Evolutionary conservation across 2,113 vertebrate genomes (phyloP).

Genomic region (Sorex fumeus): DNA sequence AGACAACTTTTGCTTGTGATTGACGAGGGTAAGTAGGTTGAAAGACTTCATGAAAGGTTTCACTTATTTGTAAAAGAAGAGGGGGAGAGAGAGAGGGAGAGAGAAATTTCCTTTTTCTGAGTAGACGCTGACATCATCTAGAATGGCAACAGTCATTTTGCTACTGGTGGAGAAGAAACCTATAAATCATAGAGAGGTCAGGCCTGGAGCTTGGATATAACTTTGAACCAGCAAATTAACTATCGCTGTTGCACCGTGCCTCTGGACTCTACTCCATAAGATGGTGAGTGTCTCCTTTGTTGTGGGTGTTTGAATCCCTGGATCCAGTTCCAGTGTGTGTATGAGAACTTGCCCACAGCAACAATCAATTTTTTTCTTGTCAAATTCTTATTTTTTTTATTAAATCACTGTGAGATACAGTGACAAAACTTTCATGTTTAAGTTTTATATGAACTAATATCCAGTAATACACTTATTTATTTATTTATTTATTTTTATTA

Average conservation of each 20-base stretch:
- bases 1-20: not conserved
- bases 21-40: not conserved
- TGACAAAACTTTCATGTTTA: too few species aligned
- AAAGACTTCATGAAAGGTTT: conserved; percentile 22
- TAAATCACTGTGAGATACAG: too few species aligned
- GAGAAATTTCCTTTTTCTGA: not conserved
- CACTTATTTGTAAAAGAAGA: conserved; percentile 36
- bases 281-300: conserved; percentile 8
- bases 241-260: not conserved
- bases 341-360: too few species aligned
- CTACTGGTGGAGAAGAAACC: not conserved
- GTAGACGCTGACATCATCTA: not conserved
- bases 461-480: too few species aligned
- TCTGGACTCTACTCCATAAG: not conserved
- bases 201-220: not conserved
- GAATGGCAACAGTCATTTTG: not conserved
- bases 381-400: too few species aligned
- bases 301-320: too few species aligned
- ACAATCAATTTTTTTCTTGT: too few species aligned
- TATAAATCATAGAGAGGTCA: not conserved
- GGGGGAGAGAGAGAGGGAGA: not conserved
- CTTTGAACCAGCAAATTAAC: not conserved
- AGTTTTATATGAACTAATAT: too few species aligned
- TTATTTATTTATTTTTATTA: too few species aligned
- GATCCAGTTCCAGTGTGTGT: too few species aligned